Evolutionary conservation across 23 tunicate species (phyloP).

Genomic region (Trididemnum nubilum): DNA sequence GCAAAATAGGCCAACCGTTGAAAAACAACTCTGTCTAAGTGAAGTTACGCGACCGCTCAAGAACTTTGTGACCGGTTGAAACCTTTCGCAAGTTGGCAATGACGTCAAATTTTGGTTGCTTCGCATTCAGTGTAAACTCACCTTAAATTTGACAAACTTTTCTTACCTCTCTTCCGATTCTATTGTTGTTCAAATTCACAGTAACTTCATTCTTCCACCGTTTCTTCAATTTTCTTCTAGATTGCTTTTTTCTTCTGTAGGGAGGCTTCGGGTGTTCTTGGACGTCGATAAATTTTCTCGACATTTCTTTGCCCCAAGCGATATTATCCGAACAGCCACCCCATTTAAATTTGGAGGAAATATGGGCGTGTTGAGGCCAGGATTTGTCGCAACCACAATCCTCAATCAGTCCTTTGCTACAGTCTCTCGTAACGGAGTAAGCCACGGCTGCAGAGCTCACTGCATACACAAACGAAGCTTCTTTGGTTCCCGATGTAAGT

Average conservation of each 20-base stretch:
- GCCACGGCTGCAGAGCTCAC: constrained; percentile 82
- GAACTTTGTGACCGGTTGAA: too few species aligned
- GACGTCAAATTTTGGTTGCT: too few species aligned
- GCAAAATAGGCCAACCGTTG: too few species aligned
- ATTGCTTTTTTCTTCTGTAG: constrained; percentile 14
- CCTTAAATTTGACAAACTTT: too few species aligned
- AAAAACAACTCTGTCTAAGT: too few species aligned
- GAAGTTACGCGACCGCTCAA: too few species aligned
- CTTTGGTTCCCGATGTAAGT: constrained; percentile 45
- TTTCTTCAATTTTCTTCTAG: constrained; percentile 17
- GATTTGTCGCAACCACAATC: constrained; percentile 70
- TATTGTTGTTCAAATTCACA: constrained; percentile 47
- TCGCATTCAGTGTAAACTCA: too few species aligned
- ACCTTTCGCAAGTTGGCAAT: too few species aligned
- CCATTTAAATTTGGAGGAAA: constrained; percentile 46
- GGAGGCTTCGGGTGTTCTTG: constrained; percentile 20
- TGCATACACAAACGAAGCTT: constrained; percentile 84
- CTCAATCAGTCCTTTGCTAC: constrained; percentile 55
- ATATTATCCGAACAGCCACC: constrained; percentile 76
- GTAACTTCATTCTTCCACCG: constrained; percentile 35
- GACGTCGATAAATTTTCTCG: constrained; percentile 58
- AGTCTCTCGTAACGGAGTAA: constrained; percentile 55
- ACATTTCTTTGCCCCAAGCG: constrained; percentile 68
- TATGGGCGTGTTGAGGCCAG: constrained; percentile 31
- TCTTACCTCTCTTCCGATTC: constrained; percentile 46